These are phyloP conservation scores for Drosophila mojavensis DNA, from an alignment of 1,140 invertebrate genomes.

Conservation along the genomic window DNA sequence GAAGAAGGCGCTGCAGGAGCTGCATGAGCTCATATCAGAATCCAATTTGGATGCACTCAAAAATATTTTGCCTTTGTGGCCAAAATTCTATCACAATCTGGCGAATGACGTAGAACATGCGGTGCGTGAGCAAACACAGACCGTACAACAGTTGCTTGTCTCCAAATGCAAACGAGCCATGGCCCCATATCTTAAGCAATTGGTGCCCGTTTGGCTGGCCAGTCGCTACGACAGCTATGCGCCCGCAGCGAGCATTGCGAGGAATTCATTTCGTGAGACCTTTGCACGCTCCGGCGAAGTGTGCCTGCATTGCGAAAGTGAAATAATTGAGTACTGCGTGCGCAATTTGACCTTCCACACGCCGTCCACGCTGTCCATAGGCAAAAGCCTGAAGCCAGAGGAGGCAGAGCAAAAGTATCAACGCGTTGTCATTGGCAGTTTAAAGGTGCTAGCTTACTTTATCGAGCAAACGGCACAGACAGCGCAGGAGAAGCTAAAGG, in stretches of 20 bases:
- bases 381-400: slow-evolving; percentile 85
- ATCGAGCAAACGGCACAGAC: slow-evolving; percentile 85
- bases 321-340: slow-evolving; percentile 89
- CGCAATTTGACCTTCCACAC: slow-evolving; percentile 90
- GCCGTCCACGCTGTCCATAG: slow-evolving; percentile 84
- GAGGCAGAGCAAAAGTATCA: slow-evolving; percentile 90
- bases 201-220: slow-evolving; percentile 91
- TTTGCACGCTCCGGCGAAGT: slow-evolving; percentile 91
- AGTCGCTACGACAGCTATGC: slow-evolving; percentile 92
- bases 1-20: slow-evolving; percentile 93
- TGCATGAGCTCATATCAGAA: slow-evolving; percentile 87
- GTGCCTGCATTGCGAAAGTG: slow-evolving; percentile 90
- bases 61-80: slow-evolving; percentile 90
- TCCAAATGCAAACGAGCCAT: slow-evolving; percentile 89
- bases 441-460: slow-evolving; percentile 88
- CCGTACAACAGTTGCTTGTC: slow-evolving; percentile 89
- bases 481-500: slow-evolving; percentile 85
- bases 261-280: slow-evolving; percentile 88
- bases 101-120: slow-evolving; percentile 90
- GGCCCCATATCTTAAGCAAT: slow-evolving; percentile 90
- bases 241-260: slow-evolving; percentile 90
- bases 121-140: slow-evolving; percentile 90
- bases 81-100: slow-evolving; percentile 89
- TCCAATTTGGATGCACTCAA: slow-evolving; percentile 87
- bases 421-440: slow-evolving; percentile 87